Base-by-base conservation (phyloP, 2,797 vertebrate species). In the Chrysolophus pictus region DNA sequence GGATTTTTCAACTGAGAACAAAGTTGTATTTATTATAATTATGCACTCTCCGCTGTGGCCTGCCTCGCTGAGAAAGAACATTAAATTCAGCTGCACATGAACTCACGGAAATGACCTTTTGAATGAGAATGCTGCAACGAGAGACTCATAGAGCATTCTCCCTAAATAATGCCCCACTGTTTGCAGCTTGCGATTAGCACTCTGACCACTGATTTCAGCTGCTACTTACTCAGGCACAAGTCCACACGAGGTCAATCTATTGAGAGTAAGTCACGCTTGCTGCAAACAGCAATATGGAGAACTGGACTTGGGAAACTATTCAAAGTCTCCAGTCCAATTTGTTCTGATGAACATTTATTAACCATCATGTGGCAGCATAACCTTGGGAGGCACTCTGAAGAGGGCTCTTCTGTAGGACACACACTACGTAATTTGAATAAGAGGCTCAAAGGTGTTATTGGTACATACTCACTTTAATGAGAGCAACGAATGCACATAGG, bases 21-120 rank as follows among this genome's bases (percentile, higher is more conserved):
- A 96, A 96, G 94, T 95, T 95, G 90, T 88, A 92, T 92, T 96
- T 95, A 95, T 95, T 95, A 39, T 79, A 95, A 91, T 94, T 94
- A 87, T 68, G 86, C 44, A 60, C 85, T 92, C 91, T 94, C 74
- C 89, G 92, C 83, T 84, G 85, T 90, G 94, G 92, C 77, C 93
- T 88, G 94, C 89, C 92, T 92, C 74, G 85, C 93, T 90, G 89
- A 93, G 95, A 94, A 92, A 94, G 94, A 94, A 96, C 94, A 96
- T 92, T 92, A 92, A 93, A 95, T 94, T 95, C 96, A 95, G 93
- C 95, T 96, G 94, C 46, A 28, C 91, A 88, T 13, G 0, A 95
- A 90, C 89, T 91, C 92, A 92, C 22, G 15, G 83, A 95, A 96
- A 49, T 93, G 96, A 96, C 94, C 94, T 96, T 96, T 84, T 93